Evolutionary conservation across 2,113 vertebrate species (phyloP), one percentile per base, ranked within the genome.

Genomic region (Seriola aureovittata): DNA sequence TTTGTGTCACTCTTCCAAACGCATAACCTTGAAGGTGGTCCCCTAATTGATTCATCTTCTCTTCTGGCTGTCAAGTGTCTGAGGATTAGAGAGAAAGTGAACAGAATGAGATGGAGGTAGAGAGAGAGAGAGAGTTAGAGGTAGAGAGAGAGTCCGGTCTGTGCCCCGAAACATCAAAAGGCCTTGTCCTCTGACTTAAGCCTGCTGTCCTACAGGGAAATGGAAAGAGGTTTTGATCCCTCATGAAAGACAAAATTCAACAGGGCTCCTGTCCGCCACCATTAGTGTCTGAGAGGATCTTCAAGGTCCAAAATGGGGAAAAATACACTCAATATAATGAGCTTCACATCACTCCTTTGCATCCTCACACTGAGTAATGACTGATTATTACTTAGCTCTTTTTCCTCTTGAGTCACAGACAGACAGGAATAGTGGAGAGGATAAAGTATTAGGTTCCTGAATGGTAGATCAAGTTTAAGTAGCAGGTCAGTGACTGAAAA

Each of bases 111-210:
- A 66, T 50, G 32, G 38, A 42, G 21, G 36, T 17, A 34, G 25
- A 77, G 48, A 74, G 32, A 25, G 25, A 25, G 25, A 48, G 34
- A 57, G 9, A 42, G 8, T 10, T 38, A 8, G 38, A 38, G 38
- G 38, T 40, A 13, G 29, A 21, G 48, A 8, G 17, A 21, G 52
- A 9, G 21, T 34, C 42, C 1, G 2, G 4, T 75, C 38, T 67
- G 32, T 64, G 36, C 5, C 73, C 60, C 1, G 40, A n/a, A 85
- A 82, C 70, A 71, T 85, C 58, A 82, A 59, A 59, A 67, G 54
- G 4, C 60, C 36, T 58, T 1, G 0, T 65, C 23, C 42, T 71
- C 17, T 71, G 59, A 75, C 23, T 36, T 66, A 14, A 16, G 21
- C 16, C 17, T 10, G 54, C 11, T 16, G 5, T 71, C 14, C 36